A percentile compares a stretch with the other conserved stretches of the same genome.
phyloP scores from a whole-genome alignment of 2,797 vertebrate species.

The Takifugu ocellatus region DNA sequence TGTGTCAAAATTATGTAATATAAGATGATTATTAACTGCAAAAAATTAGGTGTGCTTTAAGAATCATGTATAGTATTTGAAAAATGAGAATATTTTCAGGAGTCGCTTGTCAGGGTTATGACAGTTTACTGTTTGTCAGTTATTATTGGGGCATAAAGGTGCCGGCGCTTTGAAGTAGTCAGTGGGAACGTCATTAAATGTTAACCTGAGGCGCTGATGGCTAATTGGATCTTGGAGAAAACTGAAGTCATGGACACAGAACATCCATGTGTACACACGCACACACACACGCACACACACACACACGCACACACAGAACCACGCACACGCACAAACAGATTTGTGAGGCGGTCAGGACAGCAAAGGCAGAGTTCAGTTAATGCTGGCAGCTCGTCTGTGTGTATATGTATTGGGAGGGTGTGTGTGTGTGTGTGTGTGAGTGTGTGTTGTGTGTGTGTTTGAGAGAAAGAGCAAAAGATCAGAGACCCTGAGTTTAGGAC shows the following conservation, averaged over 20 bases:
- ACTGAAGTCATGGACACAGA: constrained; percentile 15
- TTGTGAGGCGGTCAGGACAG: constrained; percentile 3
- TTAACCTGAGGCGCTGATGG: constrained; percentile 35
- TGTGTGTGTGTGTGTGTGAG: constrained; percentile 6
- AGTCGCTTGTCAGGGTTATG: background rate
- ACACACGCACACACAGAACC: background rate
- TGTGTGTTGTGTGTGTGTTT: constrained; percentile 15
- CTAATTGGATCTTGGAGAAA: constrained; percentile 29
- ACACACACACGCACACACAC: constrained; percentile 2
- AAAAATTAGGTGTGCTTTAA: no score
- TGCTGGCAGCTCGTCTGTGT: constrained; percentile 18
- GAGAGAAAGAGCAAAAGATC: constrained; percentile 16
- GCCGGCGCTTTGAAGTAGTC: constrained; percentile 26
- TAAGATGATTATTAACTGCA: no score
- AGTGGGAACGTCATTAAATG: constrained; percentile 44
- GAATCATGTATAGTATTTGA: no score
- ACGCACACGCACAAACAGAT: background rate
- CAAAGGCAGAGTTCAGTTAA: constrained; percentile 17
- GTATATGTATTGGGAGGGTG: background rate
- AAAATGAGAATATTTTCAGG: no score
- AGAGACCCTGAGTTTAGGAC: constrained; percentile 48
- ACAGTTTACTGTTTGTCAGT: background rate
- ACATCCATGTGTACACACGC: background rate
- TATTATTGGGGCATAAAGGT: constrained; percentile 34
- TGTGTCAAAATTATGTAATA: no score